Percentiles rank a stretch among this genome's conserved stretches.
Evolutionary conservation across 1,140 invertebrate genomes (phyloP).

Genomic region (Platyscapa corneri): DNA sequence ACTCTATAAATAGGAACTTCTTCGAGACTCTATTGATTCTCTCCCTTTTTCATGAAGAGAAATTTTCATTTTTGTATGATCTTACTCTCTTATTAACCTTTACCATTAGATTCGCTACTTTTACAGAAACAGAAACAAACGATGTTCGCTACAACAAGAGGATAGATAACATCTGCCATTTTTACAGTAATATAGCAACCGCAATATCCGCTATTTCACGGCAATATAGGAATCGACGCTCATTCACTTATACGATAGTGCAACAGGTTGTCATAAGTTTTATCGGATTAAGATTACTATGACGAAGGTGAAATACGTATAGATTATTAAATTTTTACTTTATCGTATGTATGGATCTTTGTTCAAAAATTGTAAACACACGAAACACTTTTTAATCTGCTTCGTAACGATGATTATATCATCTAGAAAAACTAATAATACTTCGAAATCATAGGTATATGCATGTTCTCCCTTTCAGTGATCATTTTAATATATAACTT

Average conservation of each 20-base stretch:
- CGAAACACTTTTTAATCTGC: not conserved
- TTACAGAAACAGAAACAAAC: too few relatives aligned
- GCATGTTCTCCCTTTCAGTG: too few relatives aligned
- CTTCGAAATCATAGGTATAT: not conserved
- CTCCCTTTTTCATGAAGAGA: not conserved
- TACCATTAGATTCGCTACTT: too few relatives aligned
- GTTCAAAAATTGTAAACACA: not conserved
- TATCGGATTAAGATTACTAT: not conserved
- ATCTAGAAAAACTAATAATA: not conserved
- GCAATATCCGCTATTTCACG: not conserved
- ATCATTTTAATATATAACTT: too few relatives aligned
- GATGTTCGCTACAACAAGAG: not conserved
- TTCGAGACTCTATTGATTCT: not conserved
- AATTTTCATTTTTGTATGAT: not conserved
- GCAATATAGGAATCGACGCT: not conserved
- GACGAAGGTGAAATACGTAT: not conserved
- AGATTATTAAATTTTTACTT: not conserved
- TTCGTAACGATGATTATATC: too few relatives aligned
- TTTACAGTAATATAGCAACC: not conserved
- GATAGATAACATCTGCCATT: not conserved
- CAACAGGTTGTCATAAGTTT: not conserved
- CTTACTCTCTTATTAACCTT: too few relatives aligned
- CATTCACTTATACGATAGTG: not conserved
- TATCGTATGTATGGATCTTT: not conserved
- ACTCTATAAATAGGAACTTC: not conserved